These are phyloP conservation scores for Ara ararauna DNA, from an alignment of 2,797 vertebrate species.

Conservation along the genomic window DNA sequence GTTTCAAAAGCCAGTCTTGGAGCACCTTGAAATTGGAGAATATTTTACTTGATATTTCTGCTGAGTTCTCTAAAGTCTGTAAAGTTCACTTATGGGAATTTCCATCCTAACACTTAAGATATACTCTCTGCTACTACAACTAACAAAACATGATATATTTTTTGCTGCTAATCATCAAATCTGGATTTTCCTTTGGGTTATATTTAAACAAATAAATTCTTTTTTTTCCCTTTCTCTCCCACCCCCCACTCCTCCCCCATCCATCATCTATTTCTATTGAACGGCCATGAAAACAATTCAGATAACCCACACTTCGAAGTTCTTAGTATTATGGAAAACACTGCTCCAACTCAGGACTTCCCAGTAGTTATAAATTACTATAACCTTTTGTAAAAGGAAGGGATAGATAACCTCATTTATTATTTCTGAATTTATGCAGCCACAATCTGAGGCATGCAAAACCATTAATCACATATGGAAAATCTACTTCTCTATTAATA, in stretches of 20 bases:
- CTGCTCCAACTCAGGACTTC: not conserved
- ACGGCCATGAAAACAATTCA: too few relatives aligned
- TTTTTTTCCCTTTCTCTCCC: not conserved
- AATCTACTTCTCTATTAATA: not conserved
- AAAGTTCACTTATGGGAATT: not conserved
- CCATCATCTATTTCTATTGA: not conserved
- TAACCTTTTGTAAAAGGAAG: not conserved
- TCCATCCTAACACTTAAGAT: not conserved
- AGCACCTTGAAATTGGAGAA: not conserved
- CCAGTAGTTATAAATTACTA: not conserved
- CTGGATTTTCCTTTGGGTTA: not conserved
- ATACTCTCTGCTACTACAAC: not conserved
- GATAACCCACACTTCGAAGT: too few relatives aligned
- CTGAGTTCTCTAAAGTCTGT: not conserved
- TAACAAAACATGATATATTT: not conserved
- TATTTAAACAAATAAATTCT: not conserved
- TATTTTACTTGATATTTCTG: not conserved
- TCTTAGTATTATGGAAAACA: too few relatives aligned
- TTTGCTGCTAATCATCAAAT: not conserved
- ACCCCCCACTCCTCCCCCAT: rapidly evolving
- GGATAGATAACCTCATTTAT: too few relatives aligned
- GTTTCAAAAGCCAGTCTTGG: not conserved
- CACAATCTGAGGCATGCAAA: too few relatives aligned
- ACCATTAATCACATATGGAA: too few relatives aligned
- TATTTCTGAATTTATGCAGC: too few relatives aligned